Evolutionary conservation across 2,888 invertebrate species (phyloP), one percentile per base, ranked within the genome.

Genomic region (Coenonympha glycerion): DNA sequence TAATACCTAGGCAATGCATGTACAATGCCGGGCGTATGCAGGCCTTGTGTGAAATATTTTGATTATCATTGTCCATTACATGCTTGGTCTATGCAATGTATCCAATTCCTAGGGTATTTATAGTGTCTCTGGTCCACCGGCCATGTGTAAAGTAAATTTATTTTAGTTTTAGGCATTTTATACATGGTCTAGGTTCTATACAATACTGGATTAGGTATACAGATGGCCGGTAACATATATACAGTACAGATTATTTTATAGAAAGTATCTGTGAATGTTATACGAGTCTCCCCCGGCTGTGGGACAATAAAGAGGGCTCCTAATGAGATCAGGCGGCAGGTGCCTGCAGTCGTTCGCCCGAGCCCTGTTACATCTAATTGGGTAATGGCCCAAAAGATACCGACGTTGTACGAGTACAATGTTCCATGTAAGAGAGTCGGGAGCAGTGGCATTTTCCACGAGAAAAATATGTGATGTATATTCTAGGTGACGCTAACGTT

Each of bases 351-450:
- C 69, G 71, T 76, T 77, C 64, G 56, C 51, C 56, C 51, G 59
- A 51, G 61, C 59, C 69, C 69, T 68, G 69, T 75, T 75, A 74
- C 62, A 53, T 58, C 63, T 78, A 80, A 79, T 80, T 78, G 77
- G 74, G 73, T 71, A 62, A 62, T 65, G 58, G 62, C 41, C 48
- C 39, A 28, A 40, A 51, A 51, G 45, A 51, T 45, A 37, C 45
- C 44, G 36, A 19, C 45, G 9, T 41, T 9, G 30, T 45, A 34
- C 33, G 34, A 15, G 30, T 45, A 45, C 33, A 45, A 15, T 45
- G 22, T 34, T 18, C 45, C 42, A 21, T 44, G 34, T 22, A 13
- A 9, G 34, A 24, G 16, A 9, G 33, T 16, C 6, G 45, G 34
- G 16, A 9, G 33, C 24, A n/a, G 45, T 24, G 34, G 45, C 42